Evolutionary conservation across 1,140 invertebrate genomes (phyloP).

Genomic region (Drosophila sp.): DNA sequence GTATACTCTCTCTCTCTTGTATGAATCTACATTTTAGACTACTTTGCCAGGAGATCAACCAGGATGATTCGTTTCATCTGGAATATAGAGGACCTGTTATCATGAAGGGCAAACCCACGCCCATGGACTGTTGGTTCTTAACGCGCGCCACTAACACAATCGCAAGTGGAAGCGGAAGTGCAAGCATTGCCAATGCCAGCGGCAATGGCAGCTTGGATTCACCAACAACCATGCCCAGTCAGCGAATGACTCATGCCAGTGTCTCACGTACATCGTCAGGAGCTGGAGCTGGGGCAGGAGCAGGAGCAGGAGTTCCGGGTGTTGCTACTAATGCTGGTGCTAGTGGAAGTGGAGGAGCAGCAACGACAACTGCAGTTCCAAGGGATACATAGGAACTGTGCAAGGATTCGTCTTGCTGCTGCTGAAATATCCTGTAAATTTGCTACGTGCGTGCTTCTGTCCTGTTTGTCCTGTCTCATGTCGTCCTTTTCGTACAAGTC

Average conservation of each 20-base stretch:
- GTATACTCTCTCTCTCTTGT: constrained; percentile 11
- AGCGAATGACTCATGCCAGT: constrained; percentile 54
- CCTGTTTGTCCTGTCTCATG: constrained; percentile 34
- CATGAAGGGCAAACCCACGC: constrained; percentile 97
- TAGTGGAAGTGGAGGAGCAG: constrained; percentile 15
- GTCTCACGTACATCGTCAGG: constrained; percentile 69
- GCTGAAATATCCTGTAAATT: constrained; percentile 77
- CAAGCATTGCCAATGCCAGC: constrained; percentile 35
- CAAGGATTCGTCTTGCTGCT: constrained; percentile 69
- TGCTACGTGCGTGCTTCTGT: constrained; percentile 45
- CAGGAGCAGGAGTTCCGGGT: neutral
- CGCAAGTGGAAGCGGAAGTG: constrained; percentile 24
- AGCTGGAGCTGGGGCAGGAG: constrained; percentile 21
- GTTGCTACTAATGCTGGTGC: neutral
- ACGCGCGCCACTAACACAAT: constrained; percentile 84
- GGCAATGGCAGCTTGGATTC: constrained; percentile 74
- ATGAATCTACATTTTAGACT: constrained; percentile 87
- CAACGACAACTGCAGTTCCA: constrained; percentile 35
- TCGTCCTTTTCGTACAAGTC: constrained; percentile 42
- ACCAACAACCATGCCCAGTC: constrained; percentile 52
- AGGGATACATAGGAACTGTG: constrained; percentile 71
- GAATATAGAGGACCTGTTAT: constrained; percentile 95
- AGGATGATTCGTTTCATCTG: constrained; percentile 93
- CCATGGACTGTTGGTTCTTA: constrained; percentile 97
- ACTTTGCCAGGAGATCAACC: constrained; percentile 91